Evolutionary conservation across 2,113 vertebrate species (phyloP).

Genomic region (Marmota monax): DNA sequence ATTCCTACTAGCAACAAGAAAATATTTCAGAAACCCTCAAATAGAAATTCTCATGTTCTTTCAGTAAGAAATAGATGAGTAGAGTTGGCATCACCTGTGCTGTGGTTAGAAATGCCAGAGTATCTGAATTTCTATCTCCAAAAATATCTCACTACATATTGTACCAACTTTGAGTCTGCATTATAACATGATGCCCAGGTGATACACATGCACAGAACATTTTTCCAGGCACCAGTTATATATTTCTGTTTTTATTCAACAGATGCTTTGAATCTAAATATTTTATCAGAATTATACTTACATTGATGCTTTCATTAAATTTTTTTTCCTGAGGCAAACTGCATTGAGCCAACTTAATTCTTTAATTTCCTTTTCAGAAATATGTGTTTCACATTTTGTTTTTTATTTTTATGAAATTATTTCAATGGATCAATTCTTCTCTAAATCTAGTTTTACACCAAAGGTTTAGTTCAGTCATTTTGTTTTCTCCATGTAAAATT

Average conservation of each 20-base stretch:
- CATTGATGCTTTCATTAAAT: background rate
- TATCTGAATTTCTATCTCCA: background rate
- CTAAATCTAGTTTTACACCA: constrained; percentile 40
- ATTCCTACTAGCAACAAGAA: background rate
- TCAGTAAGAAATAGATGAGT: background rate
- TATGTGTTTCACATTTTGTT: background rate
- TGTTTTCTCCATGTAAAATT: background rate
- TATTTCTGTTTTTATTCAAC: background rate
- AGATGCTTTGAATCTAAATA: constrained; percentile 45
- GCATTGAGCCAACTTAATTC: constrained; percentile 41
- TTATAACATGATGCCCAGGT: background rate
- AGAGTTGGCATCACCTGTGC: background rate
- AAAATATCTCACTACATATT: background rate
- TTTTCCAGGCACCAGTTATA: background rate
- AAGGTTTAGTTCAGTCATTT: background rate
- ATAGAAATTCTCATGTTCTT: background rate
- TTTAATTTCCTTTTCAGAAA: constrained; percentile 58
- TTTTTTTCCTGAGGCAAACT: background rate
- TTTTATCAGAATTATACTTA: constrained; percentile 48
- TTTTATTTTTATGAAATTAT: constrained; percentile 29
- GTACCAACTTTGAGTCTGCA: background rate
- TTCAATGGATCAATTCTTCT: constrained; percentile 28
- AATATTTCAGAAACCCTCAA: background rate
- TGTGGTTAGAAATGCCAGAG: background rate
- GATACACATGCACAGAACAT: background rate